Evolutionary conservation across 2,113 vertebrate genomes (phyloP).

Genomic region (Oenanthe oenanthe): DNA sequence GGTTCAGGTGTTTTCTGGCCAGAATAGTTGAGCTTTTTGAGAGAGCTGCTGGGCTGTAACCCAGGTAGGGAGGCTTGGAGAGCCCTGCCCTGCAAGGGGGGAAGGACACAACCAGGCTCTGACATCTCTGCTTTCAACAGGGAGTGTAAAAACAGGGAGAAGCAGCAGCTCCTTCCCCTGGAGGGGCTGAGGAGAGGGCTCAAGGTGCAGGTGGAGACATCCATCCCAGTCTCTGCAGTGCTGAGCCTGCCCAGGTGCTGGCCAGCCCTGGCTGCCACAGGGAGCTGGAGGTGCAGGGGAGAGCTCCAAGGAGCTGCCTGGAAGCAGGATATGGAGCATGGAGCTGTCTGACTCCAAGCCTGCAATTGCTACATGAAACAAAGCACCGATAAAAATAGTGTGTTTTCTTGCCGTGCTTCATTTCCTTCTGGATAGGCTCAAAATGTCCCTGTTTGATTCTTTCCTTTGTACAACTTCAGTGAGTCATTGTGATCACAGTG

Average conservation of each 20-base stretch:
- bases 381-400: constrained; percentile 46
- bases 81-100: not conserved
- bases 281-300: not conserved
- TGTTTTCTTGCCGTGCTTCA: constrained; percentile 44
- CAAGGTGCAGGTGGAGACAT: not conserved
- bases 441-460: constrained; percentile 54
- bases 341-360: not conserved
- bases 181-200: not conserved
- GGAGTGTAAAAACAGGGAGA: no score
- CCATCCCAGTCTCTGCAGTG: not conserved
- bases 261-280: not conserved
- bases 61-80: not conserved
- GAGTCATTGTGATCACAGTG: constrained; percentile 54
- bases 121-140: not conserved
- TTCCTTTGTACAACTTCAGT: constrained; percentile 33
- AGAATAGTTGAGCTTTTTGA: not conserved
- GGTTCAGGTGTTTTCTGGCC: not conserved
- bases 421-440: constrained; percentile 58
- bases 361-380: constrained; percentile 23
- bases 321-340: fast-evolving
- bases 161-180: not conserved
- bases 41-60: not conserved
- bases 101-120: not conserved
- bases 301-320: not conserved
- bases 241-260: not conserved